phyloP scores from a whole-genome alignment of 1,140 invertebrate genomes.

The Nasonia longicornis region DNA sequence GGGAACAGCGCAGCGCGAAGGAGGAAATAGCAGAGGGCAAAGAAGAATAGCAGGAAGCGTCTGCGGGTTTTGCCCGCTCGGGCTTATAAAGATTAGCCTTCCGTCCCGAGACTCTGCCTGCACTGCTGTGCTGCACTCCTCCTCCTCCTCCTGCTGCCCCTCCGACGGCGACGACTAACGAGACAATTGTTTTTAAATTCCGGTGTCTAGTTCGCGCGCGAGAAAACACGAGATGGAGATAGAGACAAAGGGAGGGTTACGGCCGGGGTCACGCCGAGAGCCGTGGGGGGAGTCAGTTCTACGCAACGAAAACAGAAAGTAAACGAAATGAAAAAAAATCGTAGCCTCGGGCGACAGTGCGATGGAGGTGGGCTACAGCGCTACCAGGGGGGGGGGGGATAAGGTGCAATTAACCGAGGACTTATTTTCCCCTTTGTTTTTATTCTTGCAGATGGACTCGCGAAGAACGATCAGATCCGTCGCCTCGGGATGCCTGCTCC shows the following conservation, averaged over 20 bases:
- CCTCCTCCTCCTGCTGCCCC: background rate
- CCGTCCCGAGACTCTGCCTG: background rate
- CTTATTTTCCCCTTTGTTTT: slow-evolving; percentile 45
- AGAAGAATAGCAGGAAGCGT: slow-evolving; percentile 51
- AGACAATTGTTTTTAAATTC: slow-evolving; percentile 41
- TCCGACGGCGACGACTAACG: slow-evolving; percentile 8
- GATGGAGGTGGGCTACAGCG: background rate
- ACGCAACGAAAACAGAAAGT: background rate
- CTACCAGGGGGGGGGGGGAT: background rate
- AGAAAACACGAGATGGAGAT: slow-evolving; percentile 22
- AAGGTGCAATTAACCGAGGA: slow-evolving; percentile 49
- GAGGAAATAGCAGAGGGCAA: slow-evolving; percentile 36
- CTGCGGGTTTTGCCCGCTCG: background rate
- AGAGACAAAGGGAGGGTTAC: background rate
- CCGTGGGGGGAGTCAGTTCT: background rate
- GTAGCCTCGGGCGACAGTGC: background rate
- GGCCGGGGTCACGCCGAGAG: background rate
- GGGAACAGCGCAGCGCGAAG: slow-evolving; percentile 40
- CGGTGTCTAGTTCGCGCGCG: background rate
- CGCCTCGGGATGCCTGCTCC: slow-evolving; percentile 56
- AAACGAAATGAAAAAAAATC: background rate
- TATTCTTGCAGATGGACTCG: slow-evolving; percentile 65
- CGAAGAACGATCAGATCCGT: slow-evolving; percentile 59
- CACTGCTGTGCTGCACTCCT: background rate
- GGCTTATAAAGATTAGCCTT: slow-evolving; percentile 19